Base-by-base conservation (phyloP, 2,888 invertebrate species). In the Hydraecia micacea region DNA sequence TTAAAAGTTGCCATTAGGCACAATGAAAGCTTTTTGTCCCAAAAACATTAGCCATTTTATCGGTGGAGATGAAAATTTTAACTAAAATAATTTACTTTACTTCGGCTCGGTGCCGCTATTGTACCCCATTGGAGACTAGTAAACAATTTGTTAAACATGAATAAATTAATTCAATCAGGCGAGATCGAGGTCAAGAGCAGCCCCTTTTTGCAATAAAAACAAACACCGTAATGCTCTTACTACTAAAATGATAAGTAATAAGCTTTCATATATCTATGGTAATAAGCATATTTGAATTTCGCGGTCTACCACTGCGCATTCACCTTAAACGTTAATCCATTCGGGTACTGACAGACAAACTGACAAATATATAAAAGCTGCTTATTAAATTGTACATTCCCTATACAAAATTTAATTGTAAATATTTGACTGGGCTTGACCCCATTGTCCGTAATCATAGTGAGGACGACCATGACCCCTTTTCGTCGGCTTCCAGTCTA, bases 1-100 rank as follows among this genome's bases (percentile, higher is more conserved):
- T 86, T 82, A 82, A 86, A 87, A 79, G 79, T 81, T 84, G 79
- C 81, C 84, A 87, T 86, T 87, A 84, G 67, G 86, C 70, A 84
- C 79, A 84, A 80, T 87, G 77, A 82, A 87, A 87, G 87, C 84
- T 76, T 87, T 78, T 87, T 86, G 79, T 77, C 70, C 85, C 77
- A 78, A 86, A 84, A 86, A 74, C 74, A 83, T 82, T 83, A 80
- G 79, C 77, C 81, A 80, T 79, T 86, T 80, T 80, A 77, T 85
- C 39, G 83, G 78, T 70, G 39, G 68, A 73, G 75, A 75, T 79
- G 81, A 78, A 84, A 84, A 78, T 86, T 80, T 76, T 74, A 77
- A 72, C 75, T 76, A 68, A 73, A 80, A 86, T 84, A 73, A 84
- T 81, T 73, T 62, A 75, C 60, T 79, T 84, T 55, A 36, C 65